These are phyloP conservation scores for Endotricha flammealis DNA, from an alignment of 2,888 invertebrate species.

Conservation along the genomic window DNA sequence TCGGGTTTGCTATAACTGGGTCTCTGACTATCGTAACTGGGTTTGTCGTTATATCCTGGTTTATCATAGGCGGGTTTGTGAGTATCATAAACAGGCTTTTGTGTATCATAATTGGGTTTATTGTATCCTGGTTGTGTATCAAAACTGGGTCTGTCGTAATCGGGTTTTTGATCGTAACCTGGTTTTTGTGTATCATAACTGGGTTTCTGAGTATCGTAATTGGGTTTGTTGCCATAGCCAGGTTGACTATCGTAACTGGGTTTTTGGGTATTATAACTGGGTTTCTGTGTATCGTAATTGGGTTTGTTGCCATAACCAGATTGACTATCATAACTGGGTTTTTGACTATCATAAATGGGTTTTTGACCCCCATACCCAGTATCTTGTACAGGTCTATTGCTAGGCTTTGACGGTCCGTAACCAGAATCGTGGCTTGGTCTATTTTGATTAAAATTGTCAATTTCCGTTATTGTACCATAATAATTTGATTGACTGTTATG, in stretches of 20 bases:
- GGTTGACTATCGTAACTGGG: slow-evolving; percentile 13
- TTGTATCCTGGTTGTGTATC: slow-evolving; percentile 4
- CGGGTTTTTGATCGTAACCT: slow-evolving; percentile 1
- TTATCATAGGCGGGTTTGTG: too few relatives aligned
- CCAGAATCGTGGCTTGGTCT: slow-evolving; percentile 19
- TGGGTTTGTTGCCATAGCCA: slow-evolving; percentile 12
- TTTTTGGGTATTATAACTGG: slow-evolving; percentile 10
- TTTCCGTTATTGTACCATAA: slow-evolving; percentile 30
- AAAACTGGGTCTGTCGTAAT: slow-evolving; percentile 5
- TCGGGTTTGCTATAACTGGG: background rate
- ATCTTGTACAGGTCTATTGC: too few relatives aligned
- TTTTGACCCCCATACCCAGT: slow-evolving; percentile 15
- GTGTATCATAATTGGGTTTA: background rate
- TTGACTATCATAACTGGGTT: slow-evolving; percentile 5
- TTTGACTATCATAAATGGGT: slow-evolving; percentile 18
- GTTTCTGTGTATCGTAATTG: slow-evolving; percentile 2
- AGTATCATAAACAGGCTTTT: background rate
- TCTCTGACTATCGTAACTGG: background rate
- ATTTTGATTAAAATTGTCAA: slow-evolving; percentile 21
- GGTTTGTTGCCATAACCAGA: slow-evolving; percentile 10
- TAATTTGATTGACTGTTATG: slow-evolving; percentile 35
- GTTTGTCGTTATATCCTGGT: background rate
- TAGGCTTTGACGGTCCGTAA: slow-evolving; percentile 20
- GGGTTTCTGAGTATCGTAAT: slow-evolving; percentile 3
- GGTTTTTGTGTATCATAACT: slow-evolving; percentile 4